These are phyloP conservation scores for Bos javanicus DNA, from an alignment of 2,113 vertebrate genomes.

Conservation along the genomic window DNA sequence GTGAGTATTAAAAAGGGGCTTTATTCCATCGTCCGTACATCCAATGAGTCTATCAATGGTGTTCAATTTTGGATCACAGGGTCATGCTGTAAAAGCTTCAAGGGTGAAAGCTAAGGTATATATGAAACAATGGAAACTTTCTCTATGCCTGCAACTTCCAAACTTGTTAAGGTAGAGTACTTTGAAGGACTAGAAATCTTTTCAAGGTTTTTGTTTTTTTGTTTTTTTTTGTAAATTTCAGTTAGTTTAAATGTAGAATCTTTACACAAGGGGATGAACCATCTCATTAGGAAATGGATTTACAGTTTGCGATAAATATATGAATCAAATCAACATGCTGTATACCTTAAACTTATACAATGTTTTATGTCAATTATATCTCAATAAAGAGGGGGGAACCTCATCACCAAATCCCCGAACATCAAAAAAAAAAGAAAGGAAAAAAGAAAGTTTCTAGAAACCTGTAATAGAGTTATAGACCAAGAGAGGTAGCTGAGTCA, in stretches of 20 bases:
- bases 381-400: neutral
- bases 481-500: neutral
- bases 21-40: neutral
- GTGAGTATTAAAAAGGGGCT: neutral
- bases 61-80: neutral
- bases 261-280: neutral
- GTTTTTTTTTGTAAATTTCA: neutral
- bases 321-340: neutral
- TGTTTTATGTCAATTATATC: neutral
- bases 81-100: neutral
- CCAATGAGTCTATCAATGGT: neutral
- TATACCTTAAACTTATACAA: neutral
- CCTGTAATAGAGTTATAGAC: neutral
- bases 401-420: neutral
- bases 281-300: neutral
- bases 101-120: neutral
- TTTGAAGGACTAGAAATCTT: neutral
- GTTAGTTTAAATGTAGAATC: neutral
- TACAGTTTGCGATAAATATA: neutral
- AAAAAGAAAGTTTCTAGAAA: neutral
- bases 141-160: neutral
- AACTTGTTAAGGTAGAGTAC: neutral
- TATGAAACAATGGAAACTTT: neutral
- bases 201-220: neutral
- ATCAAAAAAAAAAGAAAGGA: neutral